Evolutionary conservation across 1,140 invertebrate genomes (phyloP), one percentile per base, ranked within the genome.

Genomic region (Whitmania pigra): DNA sequence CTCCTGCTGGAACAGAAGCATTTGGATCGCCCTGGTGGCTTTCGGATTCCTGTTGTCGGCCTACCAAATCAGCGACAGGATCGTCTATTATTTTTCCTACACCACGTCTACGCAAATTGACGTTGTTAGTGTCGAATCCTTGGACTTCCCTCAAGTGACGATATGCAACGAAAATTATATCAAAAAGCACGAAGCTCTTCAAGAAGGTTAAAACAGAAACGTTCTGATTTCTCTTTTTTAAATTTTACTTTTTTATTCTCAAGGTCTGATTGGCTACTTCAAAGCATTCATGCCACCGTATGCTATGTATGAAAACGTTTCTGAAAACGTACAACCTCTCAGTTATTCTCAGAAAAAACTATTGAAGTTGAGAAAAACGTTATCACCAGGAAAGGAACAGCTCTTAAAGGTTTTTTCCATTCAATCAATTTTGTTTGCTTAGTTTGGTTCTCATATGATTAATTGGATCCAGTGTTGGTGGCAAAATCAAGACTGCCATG

Each of bases 131-230:
- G 27, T 20, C 22, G 29, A 53, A 27, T 40, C 53, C 27, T 4
- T 71, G n/a, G 22, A 27, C n/a, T 71, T 71, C 55, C 71, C 71
- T 20, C 40, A 27, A n/a, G 71, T 71, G 22, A 71, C 71, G 29
- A 63, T 71, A 15, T 71, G 71, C 55, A 71, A 36, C 31, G 53
- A 71, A 27, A 68, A 68, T 40, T 63, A 7, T 18, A 63, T 63
- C 57, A 63, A 63, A n/a, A 25, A 63, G 22, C 22, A 31, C 57
- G 57, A 1, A 13, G 57, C 22, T 25, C 11, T 20, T 13, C 3
- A 25, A n/a, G 57, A 31, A 25, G 22, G 57, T 7, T 13, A 4
- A 7, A 11, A 63, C 22, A 11, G 29, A 63, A 25, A 6, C 11
- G 2, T 63, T 63, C 57, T n/a, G 29, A 13, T 63, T 63, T 31